phyloP scores from a whole-genome alignment of 2,888 invertebrate genomes.

The Rhaphigaster nebulosa region DNA sequence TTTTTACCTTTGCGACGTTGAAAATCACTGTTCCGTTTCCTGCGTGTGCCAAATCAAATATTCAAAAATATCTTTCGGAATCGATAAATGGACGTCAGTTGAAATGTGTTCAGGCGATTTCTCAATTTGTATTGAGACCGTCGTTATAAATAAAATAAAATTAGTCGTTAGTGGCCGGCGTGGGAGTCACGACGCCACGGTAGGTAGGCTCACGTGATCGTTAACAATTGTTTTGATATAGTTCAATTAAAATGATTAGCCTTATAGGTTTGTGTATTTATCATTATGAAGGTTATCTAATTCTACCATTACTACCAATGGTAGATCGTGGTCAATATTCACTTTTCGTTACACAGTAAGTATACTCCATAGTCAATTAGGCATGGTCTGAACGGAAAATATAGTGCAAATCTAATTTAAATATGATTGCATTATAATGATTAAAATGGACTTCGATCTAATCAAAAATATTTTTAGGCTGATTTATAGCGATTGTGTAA shows the following conservation, averaged over 20 bases:
- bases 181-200: background rate
- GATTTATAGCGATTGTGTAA: too few species aligned
- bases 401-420: too few species aligned
- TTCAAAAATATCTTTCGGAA: background rate
- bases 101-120: constrained; percentile 11
- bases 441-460: too few species aligned
- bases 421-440: too few species aligned
- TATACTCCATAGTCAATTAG: too few species aligned
- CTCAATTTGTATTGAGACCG: background rate
- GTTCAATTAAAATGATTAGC: background rate
- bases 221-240: background rate
- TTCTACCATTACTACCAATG: background rate
- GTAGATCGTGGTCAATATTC: background rate
- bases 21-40: too few species aligned
- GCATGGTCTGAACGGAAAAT: too few species aligned
- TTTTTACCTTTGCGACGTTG: too few species aligned
- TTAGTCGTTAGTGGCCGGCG: constrained; percentile 12
- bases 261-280: background rate
- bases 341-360: too few species aligned
- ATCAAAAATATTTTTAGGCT: too few species aligned
- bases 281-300: background rate
- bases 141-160: background rate
- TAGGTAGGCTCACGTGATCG: constrained; percentile 15
- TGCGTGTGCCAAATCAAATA: background rate
- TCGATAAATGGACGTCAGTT: background rate